These are phyloP conservation scores for Lathronympha strigana DNA, from an alignment of 2,888 invertebrate genomes.

Conservation along the genomic window DNA sequence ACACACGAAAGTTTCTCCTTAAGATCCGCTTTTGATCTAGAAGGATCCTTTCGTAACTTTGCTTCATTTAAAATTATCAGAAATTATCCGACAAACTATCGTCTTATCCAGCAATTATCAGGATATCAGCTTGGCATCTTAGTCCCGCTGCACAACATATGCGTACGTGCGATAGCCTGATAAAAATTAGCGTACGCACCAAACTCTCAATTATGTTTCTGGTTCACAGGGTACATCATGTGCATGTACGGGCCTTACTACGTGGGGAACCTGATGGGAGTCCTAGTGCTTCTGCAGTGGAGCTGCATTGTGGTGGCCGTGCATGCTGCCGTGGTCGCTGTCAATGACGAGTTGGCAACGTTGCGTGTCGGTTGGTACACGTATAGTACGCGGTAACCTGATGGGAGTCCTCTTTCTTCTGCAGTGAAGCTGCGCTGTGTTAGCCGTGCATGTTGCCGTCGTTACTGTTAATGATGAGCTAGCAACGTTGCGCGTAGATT, in stretches of 20 bases:
- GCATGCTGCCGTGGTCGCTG: constrained; percentile 7
- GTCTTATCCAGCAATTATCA: too few relatives aligned
- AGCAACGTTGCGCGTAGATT: too few relatives aligned
- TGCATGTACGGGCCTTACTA: constrained; percentile 50
- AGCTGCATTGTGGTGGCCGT: constrained; percentile 14
- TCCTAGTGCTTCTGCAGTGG: constrained; percentile 28
- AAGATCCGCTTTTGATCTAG: background rate
- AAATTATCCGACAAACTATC: too few relatives aligned
- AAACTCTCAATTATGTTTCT: too few relatives aligned
- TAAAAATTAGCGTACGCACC: too few relatives aligned
- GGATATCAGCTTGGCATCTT: too few relatives aligned
- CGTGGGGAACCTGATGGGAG: constrained; percentile 21
- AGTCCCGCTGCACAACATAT: too few relatives aligned
- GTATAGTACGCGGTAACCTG: background rate
- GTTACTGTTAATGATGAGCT: too few relatives aligned
- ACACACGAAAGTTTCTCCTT: constrained; percentile 54
- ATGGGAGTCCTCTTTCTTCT: background rate
- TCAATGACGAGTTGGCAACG: constrained; percentile 20
- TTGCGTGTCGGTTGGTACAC: constrained; percentile 17
- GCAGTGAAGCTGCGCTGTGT: background rate
- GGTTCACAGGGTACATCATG: constrained; percentile 46
- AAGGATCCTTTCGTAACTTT: background rate
- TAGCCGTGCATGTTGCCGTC: too few relatives aligned
- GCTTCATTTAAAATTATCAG: too few relatives aligned
- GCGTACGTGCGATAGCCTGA: too few relatives aligned